These are phyloP conservation scores for Cryptoblepharus egeriae DNA, from an alignment of 2,797 vertebrate genomes.

Conservation along the genomic window DNA sequence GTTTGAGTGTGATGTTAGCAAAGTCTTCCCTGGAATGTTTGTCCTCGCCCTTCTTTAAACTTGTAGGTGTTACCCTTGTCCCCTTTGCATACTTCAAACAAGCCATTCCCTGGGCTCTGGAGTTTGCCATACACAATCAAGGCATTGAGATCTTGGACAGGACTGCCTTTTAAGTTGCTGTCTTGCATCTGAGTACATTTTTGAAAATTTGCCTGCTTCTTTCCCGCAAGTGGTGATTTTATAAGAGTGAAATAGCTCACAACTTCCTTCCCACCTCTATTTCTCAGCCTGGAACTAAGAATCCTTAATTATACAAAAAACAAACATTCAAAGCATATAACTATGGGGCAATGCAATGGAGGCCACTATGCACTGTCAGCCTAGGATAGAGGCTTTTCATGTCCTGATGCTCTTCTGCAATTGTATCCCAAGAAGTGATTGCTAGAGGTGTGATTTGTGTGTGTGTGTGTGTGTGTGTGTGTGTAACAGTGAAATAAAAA, in stretches of 20 bases:
- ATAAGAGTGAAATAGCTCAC: constrained; percentile 3
- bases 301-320: constrained; percentile 48
- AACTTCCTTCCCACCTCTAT: not conserved
- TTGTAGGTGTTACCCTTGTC: not conserved
- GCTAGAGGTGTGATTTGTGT: not conserved
- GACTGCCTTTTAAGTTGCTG: not conserved
- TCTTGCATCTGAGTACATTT: constrained; percentile 20
- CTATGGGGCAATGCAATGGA: not conserved
- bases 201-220: not conserved
- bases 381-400: constrained; percentile 50
- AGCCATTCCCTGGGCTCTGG: not conserved
- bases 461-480: too few relatives aligned
- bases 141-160: not conserved
- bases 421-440: constrained; percentile 42
- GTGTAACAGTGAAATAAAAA: too few relatives aligned
- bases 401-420: constrained; percentile 42
- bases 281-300: constrained; percentile 1
- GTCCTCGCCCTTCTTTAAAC: not conserved
- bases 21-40: constrained; percentile 10
- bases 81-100: not conserved
- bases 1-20: constrained; percentile 1
- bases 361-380: constrained; percentile 51
- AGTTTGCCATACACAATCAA: not conserved
- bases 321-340: constrained; percentile 35
- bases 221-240: not conserved